Evolutionary conservation across 2,888 invertebrate species (phyloP).

Genomic region (Drosophila meridiana): DNA sequence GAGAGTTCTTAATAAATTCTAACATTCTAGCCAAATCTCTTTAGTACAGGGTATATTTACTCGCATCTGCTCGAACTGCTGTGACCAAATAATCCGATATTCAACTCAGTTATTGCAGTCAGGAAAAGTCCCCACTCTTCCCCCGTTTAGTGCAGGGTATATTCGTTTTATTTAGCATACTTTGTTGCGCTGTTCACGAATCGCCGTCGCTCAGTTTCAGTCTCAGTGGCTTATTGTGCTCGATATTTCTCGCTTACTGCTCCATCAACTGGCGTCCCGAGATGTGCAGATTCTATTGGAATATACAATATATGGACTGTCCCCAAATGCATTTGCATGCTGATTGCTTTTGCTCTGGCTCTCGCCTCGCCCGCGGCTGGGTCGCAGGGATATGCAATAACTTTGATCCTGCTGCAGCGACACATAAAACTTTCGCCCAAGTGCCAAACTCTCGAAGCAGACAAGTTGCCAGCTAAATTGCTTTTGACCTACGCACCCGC

Average conservation of each 20-base stretch:
- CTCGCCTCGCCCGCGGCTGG: slow-evolving; percentile 1
- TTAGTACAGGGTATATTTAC: neutral
- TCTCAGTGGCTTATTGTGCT: slow-evolving; percentile 44
- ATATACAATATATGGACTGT: slow-evolving; percentile 28
- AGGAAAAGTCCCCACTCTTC: neutral
- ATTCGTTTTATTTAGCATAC: slow-evolving; percentile 28
- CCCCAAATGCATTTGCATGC: slow-evolving; percentile 66
- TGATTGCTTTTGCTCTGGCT: slow-evolving; percentile 53
- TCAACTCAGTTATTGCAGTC: neutral
- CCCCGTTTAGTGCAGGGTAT: neutral
- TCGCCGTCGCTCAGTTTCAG: slow-evolving; percentile 10
- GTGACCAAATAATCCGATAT: neutral
- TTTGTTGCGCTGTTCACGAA: slow-evolving; percentile 16
- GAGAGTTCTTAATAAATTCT: no score
- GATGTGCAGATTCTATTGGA: neutral
- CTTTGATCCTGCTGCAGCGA: slow-evolving; percentile 30
- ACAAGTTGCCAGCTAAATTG: slow-evolving; percentile 61
- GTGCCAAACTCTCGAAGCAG: slow-evolving; percentile 43
- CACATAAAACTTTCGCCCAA: slow-evolving; percentile 44
- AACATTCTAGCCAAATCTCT: no score
- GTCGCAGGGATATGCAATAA: slow-evolving; percentile 34
- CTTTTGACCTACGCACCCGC: slow-evolving; percentile 22
- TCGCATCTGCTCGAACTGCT: neutral
- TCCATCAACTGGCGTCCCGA: slow-evolving; percentile 8
- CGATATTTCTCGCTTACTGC: slow-evolving; percentile 32